phyloP scores from a whole-genome alignment of 2,888 invertebrate genomes.

The Campopleginae sp. region DNA sequence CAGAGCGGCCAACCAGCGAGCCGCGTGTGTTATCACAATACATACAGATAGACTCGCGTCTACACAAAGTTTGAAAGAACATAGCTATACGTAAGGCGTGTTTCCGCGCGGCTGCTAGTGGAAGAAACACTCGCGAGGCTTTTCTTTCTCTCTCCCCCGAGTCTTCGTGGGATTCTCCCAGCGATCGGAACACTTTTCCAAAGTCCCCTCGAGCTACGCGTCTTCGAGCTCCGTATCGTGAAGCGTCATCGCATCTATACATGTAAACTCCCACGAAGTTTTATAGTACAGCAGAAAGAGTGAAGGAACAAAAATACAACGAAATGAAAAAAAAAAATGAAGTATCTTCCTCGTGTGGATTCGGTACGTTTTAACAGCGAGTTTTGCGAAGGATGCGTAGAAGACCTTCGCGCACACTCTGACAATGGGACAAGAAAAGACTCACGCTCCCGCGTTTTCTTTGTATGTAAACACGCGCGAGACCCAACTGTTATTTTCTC shows the following conservation, averaged over 20 bases:
- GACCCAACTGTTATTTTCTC: background rate
- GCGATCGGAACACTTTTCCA: constrained; percentile 11
- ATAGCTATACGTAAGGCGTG: constrained; percentile 16
- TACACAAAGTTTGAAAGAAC: background rate
- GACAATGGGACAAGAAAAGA: background rate
- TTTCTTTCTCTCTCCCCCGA: constrained; percentile 1
- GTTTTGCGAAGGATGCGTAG: background rate
- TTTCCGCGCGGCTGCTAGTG: constrained; percentile 38
- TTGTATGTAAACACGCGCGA: constrained; percentile 3
- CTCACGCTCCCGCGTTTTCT: constrained; percentile 10
- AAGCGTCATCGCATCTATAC: background rate
- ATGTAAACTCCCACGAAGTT: background rate
- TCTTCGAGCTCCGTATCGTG: constrained; percentile 15
- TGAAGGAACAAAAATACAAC: background rate
- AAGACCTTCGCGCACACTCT: background rate
- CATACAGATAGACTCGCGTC: background rate
- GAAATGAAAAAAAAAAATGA: constrained; percentile 17
- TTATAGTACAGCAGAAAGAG: background rate
- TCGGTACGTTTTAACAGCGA: background rate
- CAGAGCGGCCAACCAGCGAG: constrained; percentile 27
- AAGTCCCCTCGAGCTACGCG: constrained; percentile 15
- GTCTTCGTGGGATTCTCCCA: constrained; percentile 35
- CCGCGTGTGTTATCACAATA: constrained; percentile 28
- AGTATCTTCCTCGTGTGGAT: background rate
- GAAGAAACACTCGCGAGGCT: constrained; percentile 15